Base-by-base conservation (phyloP, 2,113 vertebrate species). In the Calidris pygmaea region DNA sequence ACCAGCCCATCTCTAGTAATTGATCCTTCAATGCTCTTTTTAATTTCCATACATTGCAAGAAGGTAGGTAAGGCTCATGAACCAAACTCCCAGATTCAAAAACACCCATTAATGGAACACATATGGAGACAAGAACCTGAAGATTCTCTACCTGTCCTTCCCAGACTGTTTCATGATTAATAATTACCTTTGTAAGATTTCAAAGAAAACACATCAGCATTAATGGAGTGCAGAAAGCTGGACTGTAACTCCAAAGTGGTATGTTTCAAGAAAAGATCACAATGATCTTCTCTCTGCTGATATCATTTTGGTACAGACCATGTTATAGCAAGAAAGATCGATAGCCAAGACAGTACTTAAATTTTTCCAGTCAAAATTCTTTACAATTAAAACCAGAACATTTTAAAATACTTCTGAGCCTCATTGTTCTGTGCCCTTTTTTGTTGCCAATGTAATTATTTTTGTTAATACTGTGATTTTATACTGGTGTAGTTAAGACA, bases 261-360 rank as follows among this genome's bases (percentile, higher is more conserved):
- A 41, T 8, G 32, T 30, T 78, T 95, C 39, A 87, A 72, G 27
- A 85, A 67, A 94, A 82, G 23, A 93, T 56, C 60, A 86, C 80
- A 89, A 93, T 50, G 32, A 3, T 75, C 35, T 68, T 80, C 22
- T 82, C 52, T 68, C 48, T 68, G 66, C 62, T 68, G 66, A 3
- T 55, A 73, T 13, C 4, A 56, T 65, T 87, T 85, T 14, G 43
- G 56, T 32, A 89, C 41, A 93, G 58, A 82, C 47, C 45, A 56
- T 14, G 12, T 45, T 47, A 65, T 4, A 83, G 67, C 19, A 66
- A 63, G 34, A 48, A 0, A 85, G 37, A 78, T 10, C 0, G 1
- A 73, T 26, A 90, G 63, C 29, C 67, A 90, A 83, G 68, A 6
- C 56, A 75, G 65, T 32, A 62, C 35, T 89, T 48, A 20, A 6